Evolutionary conservation across 2,797 vertebrate genomes (phyloP).

Genomic region (Lophius americanus): DNA sequence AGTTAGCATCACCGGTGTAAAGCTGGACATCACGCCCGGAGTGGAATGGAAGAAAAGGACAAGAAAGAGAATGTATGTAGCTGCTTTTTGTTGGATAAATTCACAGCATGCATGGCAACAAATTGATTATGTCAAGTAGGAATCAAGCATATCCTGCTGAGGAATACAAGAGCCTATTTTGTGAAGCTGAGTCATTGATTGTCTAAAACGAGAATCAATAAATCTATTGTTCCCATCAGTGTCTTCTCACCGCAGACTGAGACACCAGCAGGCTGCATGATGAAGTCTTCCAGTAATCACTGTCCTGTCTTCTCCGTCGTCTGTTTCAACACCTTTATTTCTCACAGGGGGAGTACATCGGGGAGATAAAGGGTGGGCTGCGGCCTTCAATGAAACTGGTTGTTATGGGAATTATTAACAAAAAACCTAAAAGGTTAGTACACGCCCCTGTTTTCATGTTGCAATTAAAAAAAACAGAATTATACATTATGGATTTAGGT

Average conservation of each 20-base stretch:
- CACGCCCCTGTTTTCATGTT: constrained; percentile 10
- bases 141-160: neutral
- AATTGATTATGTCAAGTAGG: neutral
- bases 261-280: neutral
- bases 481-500: neutral
- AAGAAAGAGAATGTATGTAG: constrained; percentile 78
- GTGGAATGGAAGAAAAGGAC: constrained; percentile 81
- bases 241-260: constrained; percentile 16
- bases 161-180: constrained; percentile 6
- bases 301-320: constrained; percentile 10
- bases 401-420: constrained; percentile 88
- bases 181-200: constrained; percentile 52
- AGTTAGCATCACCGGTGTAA: constrained; percentile 56
- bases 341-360: constrained; percentile 86
- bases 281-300: neutral
- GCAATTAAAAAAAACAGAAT: neutral
- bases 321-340: constrained; percentile 50
- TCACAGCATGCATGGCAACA: neutral
- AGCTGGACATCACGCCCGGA: constrained; percentile 58
- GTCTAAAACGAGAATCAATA: constrained; percentile 45
- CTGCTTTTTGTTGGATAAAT: neutral
- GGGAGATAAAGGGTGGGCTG: constrained; percentile 90
- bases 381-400: constrained; percentile 91
- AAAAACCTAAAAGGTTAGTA: constrained; percentile 87
- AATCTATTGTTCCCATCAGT: constrained; percentile 60